Evolutionary conservation across 2,797 vertebrate genomes (phyloP), one percentile per base, ranked within the genome.

Genomic region (Myotis daubentonii): DNA sequence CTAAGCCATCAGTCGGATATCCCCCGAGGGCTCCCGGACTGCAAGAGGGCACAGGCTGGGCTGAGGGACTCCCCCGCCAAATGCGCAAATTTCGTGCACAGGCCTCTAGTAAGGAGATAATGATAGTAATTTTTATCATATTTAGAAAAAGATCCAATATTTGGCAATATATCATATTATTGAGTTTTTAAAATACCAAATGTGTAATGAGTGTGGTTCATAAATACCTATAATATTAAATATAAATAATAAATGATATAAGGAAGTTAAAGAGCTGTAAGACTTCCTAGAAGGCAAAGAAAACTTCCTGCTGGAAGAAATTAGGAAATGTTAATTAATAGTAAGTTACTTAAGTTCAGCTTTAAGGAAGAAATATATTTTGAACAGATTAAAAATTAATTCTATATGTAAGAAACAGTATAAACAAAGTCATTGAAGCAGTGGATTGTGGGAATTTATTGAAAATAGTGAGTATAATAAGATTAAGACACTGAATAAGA

Each of bases 111-210:
- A 90, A 57, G 16, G 36, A 91, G 30, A 87, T 88, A 89, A 75
- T 55, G 36, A 47, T 87, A 51, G 9, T 62, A 72, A 75, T 91
- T 83, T 22, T 60, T 55, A 11, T 30, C 91, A 22, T 88, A 65
- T 81, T 89, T 95, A 51, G 15, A 28, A 86, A 82, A 90, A 68
- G 17, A 92, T 60, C 3, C 5, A 17, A 65, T 79, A 78, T 28
- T 36, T 91, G 16, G 11, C 76, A 87, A 51, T 70, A 79, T 53
- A 22, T 66, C 71, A 72, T 2, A 23, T 87, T 44, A 75, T 25
- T 87, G 36, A 94, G 33, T 25, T 93, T 95, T 84, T 47, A 81
- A 89, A 92, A 70, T 94, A 82, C 6, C 20, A 93, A 47, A 62
- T 81, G 49, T 79, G 16, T 17, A 94, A 28, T 82, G 70, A 83